phyloP scores from a whole-genome alignment of 2,888 invertebrate species.

The Hecatera dysodea region DNA sequence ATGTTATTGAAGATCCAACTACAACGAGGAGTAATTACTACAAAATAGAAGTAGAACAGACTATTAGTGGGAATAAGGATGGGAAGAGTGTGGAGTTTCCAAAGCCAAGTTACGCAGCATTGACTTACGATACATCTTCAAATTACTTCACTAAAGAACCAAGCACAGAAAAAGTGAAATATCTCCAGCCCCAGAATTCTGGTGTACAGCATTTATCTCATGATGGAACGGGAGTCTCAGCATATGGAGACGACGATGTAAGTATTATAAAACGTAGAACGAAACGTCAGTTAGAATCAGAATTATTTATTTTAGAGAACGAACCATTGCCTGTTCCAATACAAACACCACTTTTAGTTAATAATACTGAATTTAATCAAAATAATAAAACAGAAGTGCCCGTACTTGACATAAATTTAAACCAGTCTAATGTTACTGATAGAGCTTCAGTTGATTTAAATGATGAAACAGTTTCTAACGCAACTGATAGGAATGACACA shows the following conservation, averaged over 20 bases:
- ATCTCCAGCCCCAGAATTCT: slow-evolving; percentile 78
- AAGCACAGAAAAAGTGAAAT: slow-evolving; percentile 73
- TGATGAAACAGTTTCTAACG: slow-evolving; percentile 8
- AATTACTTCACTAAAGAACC: slow-evolving; percentile 58
- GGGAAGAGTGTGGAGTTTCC: slow-evolving; percentile 41
- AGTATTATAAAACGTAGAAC: slow-evolving; percentile 76
- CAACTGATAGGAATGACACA: slow-evolving; percentile 64
- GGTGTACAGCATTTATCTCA: slow-evolving; percentile 83
- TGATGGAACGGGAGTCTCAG: slow-evolving; percentile 84
- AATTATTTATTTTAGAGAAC: slow-evolving; percentile 75
- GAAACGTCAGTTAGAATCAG: slow-evolving; percentile 75
- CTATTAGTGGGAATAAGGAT: slow-evolving; percentile 32
- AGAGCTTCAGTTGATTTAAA: background rate
- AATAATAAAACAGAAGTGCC: slow-evolving; percentile 29
- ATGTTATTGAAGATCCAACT: slow-evolving; percentile 30
- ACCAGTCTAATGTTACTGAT: background rate
- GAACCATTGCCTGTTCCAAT: slow-evolving; percentile 45
- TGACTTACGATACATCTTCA: slow-evolving; percentile 73
- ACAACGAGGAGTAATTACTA: slow-evolving; percentile 57
- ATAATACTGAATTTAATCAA: background rate
- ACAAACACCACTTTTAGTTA: slow-evolving; percentile 2
- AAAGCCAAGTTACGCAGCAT: slow-evolving; percentile 69
- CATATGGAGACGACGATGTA: slow-evolving; percentile 85
- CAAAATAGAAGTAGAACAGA: slow-evolving; percentile 53
- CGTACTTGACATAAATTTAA: background rate